These are phyloP conservation scores for Diploscapter pachys DNA, from an alignment of 1,140 invertebrate species.

Conservation along the genomic window DNA sequence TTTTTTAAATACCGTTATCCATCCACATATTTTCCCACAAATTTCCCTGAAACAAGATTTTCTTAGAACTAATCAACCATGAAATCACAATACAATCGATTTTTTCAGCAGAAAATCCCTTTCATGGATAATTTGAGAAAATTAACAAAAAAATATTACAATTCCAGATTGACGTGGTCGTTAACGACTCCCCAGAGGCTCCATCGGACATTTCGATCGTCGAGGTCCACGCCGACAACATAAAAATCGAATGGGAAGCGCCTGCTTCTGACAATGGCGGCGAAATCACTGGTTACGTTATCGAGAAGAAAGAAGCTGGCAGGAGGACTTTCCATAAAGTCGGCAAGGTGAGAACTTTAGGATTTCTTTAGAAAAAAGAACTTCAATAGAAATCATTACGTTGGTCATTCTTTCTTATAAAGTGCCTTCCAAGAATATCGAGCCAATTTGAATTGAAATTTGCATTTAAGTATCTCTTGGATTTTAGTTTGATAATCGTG, in stretches of 20 bases:
- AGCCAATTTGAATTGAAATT: no score
- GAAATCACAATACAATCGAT: neutral
- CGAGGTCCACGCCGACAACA: constrained; percentile 94
- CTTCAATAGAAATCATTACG: no score
- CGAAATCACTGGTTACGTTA: constrained; percentile 85
- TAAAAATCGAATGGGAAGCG: constrained; percentile 86
- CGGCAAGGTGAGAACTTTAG: constrained; percentile 16
- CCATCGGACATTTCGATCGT: constrained; percentile 84
- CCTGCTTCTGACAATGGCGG: constrained; percentile 87
- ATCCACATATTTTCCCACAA: no score
- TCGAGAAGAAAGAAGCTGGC: constrained; percentile 85
- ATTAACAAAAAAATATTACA: neutral
- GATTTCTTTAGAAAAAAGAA: no score
- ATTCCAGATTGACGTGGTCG: constrained; percentile 13
- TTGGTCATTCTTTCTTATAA: no score
- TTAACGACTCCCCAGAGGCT: constrained; percentile 72
- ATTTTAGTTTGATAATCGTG: no score
- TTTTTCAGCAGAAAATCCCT: neutral
- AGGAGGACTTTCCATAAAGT: constrained; percentile 65
- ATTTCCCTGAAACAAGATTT: no score
- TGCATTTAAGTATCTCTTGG: no score
- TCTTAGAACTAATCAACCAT: neutral
- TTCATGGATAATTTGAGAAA: neutral
- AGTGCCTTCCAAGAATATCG: no score
- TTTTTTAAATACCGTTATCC: neutral